Conservation (phyloP, 2,888 invertebrate species). For the Hypena proboscidalis region DNA sequence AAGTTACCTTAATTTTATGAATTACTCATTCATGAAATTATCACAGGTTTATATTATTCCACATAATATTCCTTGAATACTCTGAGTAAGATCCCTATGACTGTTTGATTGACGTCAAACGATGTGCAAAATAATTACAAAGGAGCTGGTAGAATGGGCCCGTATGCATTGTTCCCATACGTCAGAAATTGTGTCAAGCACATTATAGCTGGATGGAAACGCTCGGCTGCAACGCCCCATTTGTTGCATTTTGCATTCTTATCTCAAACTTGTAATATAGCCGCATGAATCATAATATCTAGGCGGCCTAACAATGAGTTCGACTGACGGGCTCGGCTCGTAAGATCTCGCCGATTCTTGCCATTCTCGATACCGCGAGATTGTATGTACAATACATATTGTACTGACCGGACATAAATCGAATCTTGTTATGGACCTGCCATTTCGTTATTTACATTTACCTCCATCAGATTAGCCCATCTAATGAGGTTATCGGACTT, state of each 20-base stretch:
- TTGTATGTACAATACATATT: no score
- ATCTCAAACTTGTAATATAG: slow-evolving; percentile 72
- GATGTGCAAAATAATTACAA: slow-evolving; percentile 30
- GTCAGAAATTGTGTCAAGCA: slow-evolving; percentile 71
- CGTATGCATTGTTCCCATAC: slow-evolving; percentile 51
- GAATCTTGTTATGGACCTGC: slow-evolving; percentile 74
- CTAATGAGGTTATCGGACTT: slow-evolving; percentile 69
- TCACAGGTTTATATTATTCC: slow-evolving; percentile 26
- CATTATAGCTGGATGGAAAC: slow-evolving; percentile 63
- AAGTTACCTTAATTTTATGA: slow-evolving; percentile 21
- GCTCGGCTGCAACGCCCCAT: slow-evolving; percentile 77
- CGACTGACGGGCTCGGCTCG: slow-evolving; percentile 77
- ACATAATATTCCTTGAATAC: slow-evolving; percentile 20
- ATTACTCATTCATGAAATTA: slow-evolving; percentile 22
- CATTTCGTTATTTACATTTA: slow-evolving; percentile 72
- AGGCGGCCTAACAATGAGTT: slow-evolving; percentile 72
- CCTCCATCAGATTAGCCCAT: slow-evolving; percentile 68
- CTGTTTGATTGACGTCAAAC: slow-evolving; percentile 45
- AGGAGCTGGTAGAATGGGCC: slow-evolving; percentile 48
- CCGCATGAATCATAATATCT: slow-evolving; percentile 76
- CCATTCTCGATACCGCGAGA: slow-evolving; percentile 62
- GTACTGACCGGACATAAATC: slow-evolving; percentile 75
- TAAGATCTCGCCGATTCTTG: slow-evolving; percentile 62
- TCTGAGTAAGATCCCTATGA: slow-evolving; percentile 33
- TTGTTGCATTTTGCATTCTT: slow-evolving; percentile 77